phyloP scores from a whole-genome alignment of 2,888 invertebrate genomes.

The Drosophila sordidula region DNA sequence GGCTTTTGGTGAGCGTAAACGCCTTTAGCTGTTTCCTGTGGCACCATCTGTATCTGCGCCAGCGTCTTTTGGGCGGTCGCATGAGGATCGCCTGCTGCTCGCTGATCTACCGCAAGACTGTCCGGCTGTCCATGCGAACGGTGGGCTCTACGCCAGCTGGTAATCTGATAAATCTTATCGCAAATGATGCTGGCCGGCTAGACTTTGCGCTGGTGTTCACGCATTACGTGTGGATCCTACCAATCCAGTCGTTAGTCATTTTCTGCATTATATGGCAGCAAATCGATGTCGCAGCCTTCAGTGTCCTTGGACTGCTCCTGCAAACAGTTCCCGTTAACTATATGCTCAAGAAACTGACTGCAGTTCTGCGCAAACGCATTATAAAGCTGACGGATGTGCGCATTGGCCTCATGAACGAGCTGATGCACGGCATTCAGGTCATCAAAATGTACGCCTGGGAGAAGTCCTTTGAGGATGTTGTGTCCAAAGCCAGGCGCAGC shows the following conservation, averaged over 20 bases:
- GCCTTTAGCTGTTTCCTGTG: conserved; percentile 84
- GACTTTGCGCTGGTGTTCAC: conserved; percentile 93
- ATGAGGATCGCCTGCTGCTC: conserved; percentile 88
- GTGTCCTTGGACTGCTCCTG: conserved; percentile 91
- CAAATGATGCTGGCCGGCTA: conserved; percentile 96
- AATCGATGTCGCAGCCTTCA: conserved; percentile 90
- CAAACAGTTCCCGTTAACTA: conserved; percentile 92
- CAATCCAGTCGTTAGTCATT: conserved; percentile 88
- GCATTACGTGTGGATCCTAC: conserved; percentile 95
- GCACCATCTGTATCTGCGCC: conserved; percentile 84
- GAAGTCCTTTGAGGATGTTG: conserved; percentile 93
- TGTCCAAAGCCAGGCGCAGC: conserved; percentile 90
- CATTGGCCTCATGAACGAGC: conserved; percentile 97
- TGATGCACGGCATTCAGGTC: conserved; percentile 96
- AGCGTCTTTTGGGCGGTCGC: conserved; percentile 87
- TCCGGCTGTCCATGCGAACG: conserved; percentile 89
- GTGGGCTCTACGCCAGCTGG: conserved; percentile 92
- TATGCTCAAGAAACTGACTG: conserved; percentile 85
- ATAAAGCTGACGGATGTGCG: conserved; percentile 95
- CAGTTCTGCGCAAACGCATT: conserved; percentile 89
- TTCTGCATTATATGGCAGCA: conserved; percentile 91
- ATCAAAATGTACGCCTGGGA: conserved; percentile 99
- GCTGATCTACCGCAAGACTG: conserved; percentile 86
- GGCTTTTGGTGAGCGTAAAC: conserved; percentile 85
- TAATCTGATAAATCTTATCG: conserved; percentile 95